These are phyloP conservation scores for Drosophila funebris DNA, from an alignment of 1,140 invertebrate genomes.

Conservation along the genomic window DNA sequence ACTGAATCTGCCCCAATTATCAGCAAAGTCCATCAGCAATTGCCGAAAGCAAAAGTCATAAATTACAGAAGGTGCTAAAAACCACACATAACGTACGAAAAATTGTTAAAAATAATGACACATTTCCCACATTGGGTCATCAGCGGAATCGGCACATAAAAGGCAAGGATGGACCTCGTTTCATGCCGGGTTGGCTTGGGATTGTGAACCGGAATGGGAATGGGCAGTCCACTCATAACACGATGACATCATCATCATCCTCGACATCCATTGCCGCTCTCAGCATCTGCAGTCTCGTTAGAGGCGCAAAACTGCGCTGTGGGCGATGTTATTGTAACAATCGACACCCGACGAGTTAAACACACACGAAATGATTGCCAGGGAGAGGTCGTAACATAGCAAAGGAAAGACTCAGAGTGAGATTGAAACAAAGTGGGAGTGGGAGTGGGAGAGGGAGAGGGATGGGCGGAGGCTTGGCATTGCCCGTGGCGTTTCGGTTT, in stretches of 20 bases:
- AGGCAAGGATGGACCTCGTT: conserved; percentile 13
- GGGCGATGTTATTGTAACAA: conserved; percentile 79
- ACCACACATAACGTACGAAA: conserved; percentile 51
- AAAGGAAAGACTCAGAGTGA: neutral
- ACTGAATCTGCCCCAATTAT: conserved; percentile 40
- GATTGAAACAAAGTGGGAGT: neutral
- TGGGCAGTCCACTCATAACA: conserved; percentile 26
- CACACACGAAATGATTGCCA: conserved; percentile 49
- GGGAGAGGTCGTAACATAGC: too few species aligned
- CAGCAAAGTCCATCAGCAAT: conserved; percentile 44
- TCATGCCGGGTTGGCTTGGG: neutral
- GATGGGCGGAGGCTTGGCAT: too few species aligned
- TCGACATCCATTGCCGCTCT: conserved; percentile 6
- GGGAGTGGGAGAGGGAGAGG: neutral
- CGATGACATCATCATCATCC: conserved; percentile 25
- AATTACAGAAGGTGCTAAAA: conserved; percentile 72
- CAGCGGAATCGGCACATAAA: conserved; percentile 30
- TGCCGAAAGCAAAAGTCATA: conserved; percentile 43
- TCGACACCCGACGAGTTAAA: conserved; percentile 71
- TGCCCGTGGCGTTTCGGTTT: conserved; percentile 64
- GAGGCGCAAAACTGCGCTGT: conserved; percentile 71
- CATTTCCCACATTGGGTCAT: conserved; percentile 40
- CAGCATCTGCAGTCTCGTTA: conserved; percentile 49
- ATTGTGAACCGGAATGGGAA: neutral
- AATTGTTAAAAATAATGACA: conserved; percentile 64